A percentile compares a stretch with the other conserved stretches of the same genome.
phyloP scores from a whole-genome alignment of 53 echinoderm and acorn worm species.

The Holothuria scabra region DNA sequence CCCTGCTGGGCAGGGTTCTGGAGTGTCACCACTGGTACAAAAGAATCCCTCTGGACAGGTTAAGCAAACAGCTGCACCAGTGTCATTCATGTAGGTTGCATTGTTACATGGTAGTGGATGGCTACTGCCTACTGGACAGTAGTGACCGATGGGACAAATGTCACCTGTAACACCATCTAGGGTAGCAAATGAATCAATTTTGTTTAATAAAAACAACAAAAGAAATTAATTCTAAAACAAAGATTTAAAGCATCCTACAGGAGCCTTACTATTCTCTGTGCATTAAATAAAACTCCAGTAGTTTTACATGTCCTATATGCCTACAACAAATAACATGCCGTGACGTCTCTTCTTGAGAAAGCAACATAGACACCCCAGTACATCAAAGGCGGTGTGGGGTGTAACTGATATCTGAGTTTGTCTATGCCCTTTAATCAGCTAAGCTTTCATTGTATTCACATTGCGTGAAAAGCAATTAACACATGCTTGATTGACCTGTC shows the following conservation, averaged over 20 bases:
- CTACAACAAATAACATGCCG: too few relatives aligned
- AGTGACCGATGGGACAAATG: conserved; percentile 94
- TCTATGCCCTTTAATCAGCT: too few relatives aligned
- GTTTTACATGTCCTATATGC: too few relatives aligned
- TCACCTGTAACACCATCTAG: conserved; percentile 89
- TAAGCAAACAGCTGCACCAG: conserved; percentile 86
- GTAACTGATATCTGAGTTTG: too few relatives aligned
- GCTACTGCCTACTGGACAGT: conserved; percentile 88
- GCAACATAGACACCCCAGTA: too few relatives aligned
- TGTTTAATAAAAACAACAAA: not conserved
- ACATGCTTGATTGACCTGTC: too few relatives aligned
- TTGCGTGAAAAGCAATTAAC: too few relatives aligned
- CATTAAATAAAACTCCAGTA: not conserved
- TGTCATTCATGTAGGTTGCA: conserved; percentile 97
- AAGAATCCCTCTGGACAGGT: conserved; percentile 81
- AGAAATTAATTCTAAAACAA: not conserved
- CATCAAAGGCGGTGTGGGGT: too few relatives aligned
- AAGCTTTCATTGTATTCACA: too few relatives aligned
- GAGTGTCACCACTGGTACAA: conserved; percentile 74
- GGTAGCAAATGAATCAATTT: not conserved
- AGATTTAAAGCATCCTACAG: not conserved
- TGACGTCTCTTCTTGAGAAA: too few relatives aligned
- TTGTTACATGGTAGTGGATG: conserved; percentile 94
- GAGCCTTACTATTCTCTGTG: not conserved
- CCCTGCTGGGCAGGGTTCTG: conserved; percentile 89